phyloP scores from a whole-genome alignment of 2,113 vertebrate species.

The Circaetus cinerascens region DNA sequence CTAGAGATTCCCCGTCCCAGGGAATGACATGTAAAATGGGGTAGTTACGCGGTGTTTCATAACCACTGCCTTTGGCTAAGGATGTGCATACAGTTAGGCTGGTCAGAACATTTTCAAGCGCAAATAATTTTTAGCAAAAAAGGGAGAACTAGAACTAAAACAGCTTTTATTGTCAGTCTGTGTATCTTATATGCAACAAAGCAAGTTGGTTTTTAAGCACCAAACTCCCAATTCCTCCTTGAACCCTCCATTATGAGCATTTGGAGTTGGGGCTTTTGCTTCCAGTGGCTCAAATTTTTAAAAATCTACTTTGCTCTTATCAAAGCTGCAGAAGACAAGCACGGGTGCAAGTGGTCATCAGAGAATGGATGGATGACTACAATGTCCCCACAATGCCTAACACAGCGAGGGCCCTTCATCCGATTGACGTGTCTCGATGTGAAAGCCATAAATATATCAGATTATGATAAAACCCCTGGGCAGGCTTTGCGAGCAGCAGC shows the following conservation, averaged over 20 bases:
- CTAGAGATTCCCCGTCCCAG: neutral
- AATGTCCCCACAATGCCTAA: neutral
- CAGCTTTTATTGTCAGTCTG: neutral
- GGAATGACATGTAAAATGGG: neutral
- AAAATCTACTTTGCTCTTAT: neutral
- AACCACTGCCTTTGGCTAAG: neutral
- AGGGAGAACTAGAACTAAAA: neutral
- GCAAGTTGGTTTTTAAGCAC: neutral
- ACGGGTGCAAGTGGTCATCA: accelerated
- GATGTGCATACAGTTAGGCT: neutral
- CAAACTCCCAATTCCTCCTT: neutral
- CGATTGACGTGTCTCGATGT: accelerated
- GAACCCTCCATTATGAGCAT: neutral
- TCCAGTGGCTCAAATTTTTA: neutral
- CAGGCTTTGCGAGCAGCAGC: neutral
- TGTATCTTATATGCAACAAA: neutral
- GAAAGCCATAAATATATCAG: neutral
- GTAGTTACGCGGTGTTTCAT: neutral
- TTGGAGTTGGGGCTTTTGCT: neutral
- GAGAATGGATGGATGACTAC: accelerated
- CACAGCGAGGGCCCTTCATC: neutral
- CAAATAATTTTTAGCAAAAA: neutral
- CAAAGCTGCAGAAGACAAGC: neutral
- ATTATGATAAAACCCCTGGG: neutral
- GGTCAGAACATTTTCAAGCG: neutral